These are phyloP conservation scores for Philaethria dido DNA, from an alignment of 2,888 invertebrate genomes.

Conservation along the genomic window DNA sequence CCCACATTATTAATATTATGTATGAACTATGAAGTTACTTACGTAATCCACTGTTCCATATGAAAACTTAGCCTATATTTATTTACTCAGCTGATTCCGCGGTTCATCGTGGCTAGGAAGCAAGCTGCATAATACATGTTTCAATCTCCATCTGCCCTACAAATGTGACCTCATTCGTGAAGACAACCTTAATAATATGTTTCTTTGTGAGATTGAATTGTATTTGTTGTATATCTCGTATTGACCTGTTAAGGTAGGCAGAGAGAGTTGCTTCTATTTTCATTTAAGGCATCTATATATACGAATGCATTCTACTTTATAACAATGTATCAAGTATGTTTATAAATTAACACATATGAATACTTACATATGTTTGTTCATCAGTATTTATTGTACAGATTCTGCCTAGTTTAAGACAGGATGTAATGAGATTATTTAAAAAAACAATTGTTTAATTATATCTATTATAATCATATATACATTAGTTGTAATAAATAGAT, in stretches of 20 bases:
- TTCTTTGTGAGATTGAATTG: conserved; percentile 1
- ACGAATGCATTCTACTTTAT: too few relatives aligned
- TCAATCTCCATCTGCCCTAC: conserved; percentile 39
- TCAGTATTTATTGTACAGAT: too few relatives aligned
- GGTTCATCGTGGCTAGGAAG: conserved; percentile 19
- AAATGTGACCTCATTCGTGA: conserved; percentile 38
- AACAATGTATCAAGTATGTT: too few relatives aligned
- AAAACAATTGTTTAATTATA: too few relatives aligned
- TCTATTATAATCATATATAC: too few relatives aligned
- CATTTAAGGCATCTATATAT: too few relatives aligned
- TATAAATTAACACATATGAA: too few relatives aligned
- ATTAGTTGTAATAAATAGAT: too few relatives aligned
- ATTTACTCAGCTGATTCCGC: conserved; percentile 25
- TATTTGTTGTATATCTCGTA: neutral
- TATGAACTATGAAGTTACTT: neutral
- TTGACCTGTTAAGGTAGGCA: neutral
- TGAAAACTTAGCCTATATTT: conserved; percentile 18
- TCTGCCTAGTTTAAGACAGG: too few relatives aligned
- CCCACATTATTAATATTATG: conserved; percentile 6
- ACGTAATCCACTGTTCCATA: conserved; percentile 6
- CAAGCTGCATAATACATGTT: conserved; percentile 40
- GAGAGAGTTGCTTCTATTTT: neutral
- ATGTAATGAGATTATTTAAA: too few relatives aligned
- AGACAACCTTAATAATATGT: conserved; percentile 24
- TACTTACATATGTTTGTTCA: too few relatives aligned